Percentiles rank a stretch among this genome's conserved stretches.
These are phyloP conservation scores for Lemur catta DNA, from an alignment of 2,797 vertebrate genomes.

Conservation along the genomic window DNA sequence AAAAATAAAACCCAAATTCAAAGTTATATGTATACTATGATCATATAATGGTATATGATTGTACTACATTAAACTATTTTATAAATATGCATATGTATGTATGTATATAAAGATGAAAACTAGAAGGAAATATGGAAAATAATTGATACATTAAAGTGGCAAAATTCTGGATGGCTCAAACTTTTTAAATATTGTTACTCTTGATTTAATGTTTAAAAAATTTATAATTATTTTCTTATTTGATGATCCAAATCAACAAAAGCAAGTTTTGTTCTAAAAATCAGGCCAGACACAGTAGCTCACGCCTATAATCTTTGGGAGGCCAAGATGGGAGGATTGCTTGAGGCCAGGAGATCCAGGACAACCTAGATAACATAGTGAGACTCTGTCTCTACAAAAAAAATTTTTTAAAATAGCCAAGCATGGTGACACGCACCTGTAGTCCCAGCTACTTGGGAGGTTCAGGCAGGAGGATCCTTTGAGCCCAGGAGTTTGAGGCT, in stretches of 20 bases:
- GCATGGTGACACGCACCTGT: rapidly evolving
- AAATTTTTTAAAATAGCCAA: neutral
- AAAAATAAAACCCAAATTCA: conserved; percentile 11
- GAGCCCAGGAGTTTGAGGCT: neutral
- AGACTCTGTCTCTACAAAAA: neutral
- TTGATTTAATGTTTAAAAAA: neutral
- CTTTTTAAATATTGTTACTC: neutral
- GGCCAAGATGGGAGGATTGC: neutral
- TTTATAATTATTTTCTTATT: neutral
- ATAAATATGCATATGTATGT: neutral
- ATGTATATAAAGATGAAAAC: neutral
- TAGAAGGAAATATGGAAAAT: neutral
- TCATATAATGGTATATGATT: neutral
- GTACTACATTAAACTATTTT: neutral
- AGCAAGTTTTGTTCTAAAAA: neutral
- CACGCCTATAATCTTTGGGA: neutral
- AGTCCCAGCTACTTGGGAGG: neutral
- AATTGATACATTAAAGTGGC: neutral
- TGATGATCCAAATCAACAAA: neutral
- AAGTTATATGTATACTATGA: neutral
- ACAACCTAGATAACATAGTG: neutral
- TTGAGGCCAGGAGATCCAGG: neutral
- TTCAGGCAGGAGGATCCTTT: neutral
- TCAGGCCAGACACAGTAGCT: neutral
- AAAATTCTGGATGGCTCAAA: neutral